Base-by-base conservation (phyloP, 2,113 vertebrate genomes). In the Poeciliopsis occidentalis region DNA sequence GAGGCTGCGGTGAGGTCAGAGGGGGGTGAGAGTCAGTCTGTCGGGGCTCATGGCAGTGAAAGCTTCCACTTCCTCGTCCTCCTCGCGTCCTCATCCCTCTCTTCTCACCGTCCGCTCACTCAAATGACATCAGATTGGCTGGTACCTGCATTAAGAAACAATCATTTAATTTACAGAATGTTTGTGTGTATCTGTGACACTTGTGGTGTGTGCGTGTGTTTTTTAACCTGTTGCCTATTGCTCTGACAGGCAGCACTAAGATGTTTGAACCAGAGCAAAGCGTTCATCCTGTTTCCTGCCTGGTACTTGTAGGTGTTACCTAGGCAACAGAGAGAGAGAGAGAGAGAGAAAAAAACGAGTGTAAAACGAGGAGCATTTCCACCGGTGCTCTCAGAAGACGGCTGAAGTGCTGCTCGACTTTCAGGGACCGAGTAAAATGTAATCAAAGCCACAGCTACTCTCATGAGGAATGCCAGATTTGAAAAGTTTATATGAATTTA, bases 261-360 rank as follows among this genome's bases (percentile, higher is more conserved):
- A 87, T 99, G 97, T 92, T 99, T 99, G 86, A 98, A 98, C 98
- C 98, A 99, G n/a, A 97, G 93, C 94, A 96, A 93, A 13, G 98
- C 98, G 4, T 99, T 98, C 93, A 94, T 96, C 90, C 95, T 94
- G 91, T 93, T 98, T 78, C 98, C 98, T 78, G 98, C 97, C 92
- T 99, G 98, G 92, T 97, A 99, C 93, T 99, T 99, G 82, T 99
- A 99, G 0, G 97, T 98, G 93, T 99, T 99, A 90, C 98, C 98
- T 99, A 87, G 83, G 86, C 81, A 87, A 87, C 63, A 2, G 78
- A 88, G 41, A 85, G 60, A 1, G 78, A 87, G n/a, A n/a, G n/a
- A n/a, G n/a, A n/a, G n/a, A n/a, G n/a, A n/a, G n/a, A 37, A 83
- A 60, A 89, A 69, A 81, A 71, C 80, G 5, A 57, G 54, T 4